Base-by-base conservation (phyloP, 2,888 invertebrate genomes). In the Apamea sordens region DNA sequence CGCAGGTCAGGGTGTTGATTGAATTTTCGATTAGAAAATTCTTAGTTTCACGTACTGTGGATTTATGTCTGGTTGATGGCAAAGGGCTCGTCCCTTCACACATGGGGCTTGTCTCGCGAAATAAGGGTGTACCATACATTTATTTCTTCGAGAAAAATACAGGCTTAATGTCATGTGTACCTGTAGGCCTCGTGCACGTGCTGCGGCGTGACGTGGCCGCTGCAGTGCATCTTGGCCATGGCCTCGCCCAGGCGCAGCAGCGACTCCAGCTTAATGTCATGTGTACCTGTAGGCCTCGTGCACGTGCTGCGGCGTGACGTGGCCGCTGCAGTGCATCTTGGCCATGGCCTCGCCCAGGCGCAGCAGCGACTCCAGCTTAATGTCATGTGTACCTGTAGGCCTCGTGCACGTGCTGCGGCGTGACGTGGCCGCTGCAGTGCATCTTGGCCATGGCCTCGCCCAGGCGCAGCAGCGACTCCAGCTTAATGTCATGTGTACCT, bases 381-480 rank as follows among this genome's bases (percentile, higher is more conserved):
- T n/a, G 56, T 56, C n/a, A 6, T 13, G 24, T 36, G 64, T 64
- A 64, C 92, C 92, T 91, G 90, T 94, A 93, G 0, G 94, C 94
- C 96, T 99, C 99, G 91, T 98, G 98, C 0, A 99, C 99, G 93
- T 99, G 99, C 63, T 98, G 98, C 0, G 98, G 97, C 8, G 98
- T 97, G 24, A 99, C 99, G 93, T 98, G 98, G 75, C 99, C 99
- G 88, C 98, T 98, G 94, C 99, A 99, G 95, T 99, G 98, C 97
- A 99, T 98, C 94, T 99, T 98, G 74, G 99, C 99, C 97, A 99
- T 98, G 47, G 98, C 99, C 97, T 99, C 99, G 0, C 99, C 98
- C 44, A 99, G 97, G 21, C 99, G 98, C 91, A 99, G n/a, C n/a
- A n/a, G n/a, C n/a, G n/a, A n/a, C n/a, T n/a, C n/a, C n/a, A n/a